Evolutionary conservation across 2,888 invertebrate species (phyloP).

Genomic region (Plagodis dolabraria): DNA sequence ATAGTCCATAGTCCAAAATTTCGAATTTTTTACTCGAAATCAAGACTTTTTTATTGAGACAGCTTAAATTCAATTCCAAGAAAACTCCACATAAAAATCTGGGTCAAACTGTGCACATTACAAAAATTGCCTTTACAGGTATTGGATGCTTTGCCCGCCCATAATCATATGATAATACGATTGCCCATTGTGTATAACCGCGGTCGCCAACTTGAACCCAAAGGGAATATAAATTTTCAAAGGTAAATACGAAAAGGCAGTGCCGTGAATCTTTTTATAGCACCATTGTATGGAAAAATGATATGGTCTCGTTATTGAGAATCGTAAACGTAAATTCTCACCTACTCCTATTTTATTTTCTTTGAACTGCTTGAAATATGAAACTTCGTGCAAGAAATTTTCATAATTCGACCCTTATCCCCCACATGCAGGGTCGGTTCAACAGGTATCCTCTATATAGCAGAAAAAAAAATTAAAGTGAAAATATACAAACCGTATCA

Average conservation of each 20-base stretch:
- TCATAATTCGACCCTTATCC: too few species aligned
- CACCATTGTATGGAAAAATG: slow-evolving; percentile 68
- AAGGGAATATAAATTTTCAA: slow-evolving; percentile 78
- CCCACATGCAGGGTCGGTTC: too few species aligned
- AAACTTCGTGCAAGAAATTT: slow-evolving; percentile 1
- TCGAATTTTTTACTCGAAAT: too few species aligned
- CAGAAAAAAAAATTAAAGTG: too few species aligned
- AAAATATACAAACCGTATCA: too few species aligned
- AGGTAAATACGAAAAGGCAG: slow-evolving; percentile 77
- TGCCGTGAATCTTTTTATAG: slow-evolving; percentile 72
- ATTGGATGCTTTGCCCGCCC: slow-evolving; percentile 46
- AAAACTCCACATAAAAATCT: slow-evolving; percentile 23
- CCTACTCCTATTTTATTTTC: slow-evolving; percentile 48
- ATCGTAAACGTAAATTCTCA: slow-evolving; percentile 56
- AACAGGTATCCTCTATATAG: too few species aligned
- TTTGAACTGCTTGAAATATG: slow-evolving; percentile 25
- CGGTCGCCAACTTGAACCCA: slow-evolving; percentile 69
- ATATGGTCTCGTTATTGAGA: slow-evolving; percentile 61
- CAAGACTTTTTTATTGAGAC: background rate
- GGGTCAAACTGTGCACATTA: slow-evolving; percentile 27
- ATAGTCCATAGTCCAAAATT: too few species aligned
- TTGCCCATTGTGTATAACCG: slow-evolving; percentile 75
- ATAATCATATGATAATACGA: slow-evolving; percentile 80
- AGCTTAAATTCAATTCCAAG: slow-evolving; percentile 17
- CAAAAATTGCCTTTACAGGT: slow-evolving; percentile 30